Conservation (phyloP, 2,113 vertebrate genomes). For the Marcusenius ussheri region DNA sequence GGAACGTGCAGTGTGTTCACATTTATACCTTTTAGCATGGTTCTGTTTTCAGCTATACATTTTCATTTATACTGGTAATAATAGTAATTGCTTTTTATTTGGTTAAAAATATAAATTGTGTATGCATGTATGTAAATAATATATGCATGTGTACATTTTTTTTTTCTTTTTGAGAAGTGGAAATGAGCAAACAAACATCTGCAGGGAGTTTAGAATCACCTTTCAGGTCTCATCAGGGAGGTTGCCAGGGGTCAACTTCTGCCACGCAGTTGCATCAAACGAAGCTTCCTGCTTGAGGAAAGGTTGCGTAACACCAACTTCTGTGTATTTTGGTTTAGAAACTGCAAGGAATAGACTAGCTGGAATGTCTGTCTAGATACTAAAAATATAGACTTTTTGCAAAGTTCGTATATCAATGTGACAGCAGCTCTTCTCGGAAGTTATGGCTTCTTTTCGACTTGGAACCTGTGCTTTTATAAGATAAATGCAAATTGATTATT, state of each 20-base stretch:
- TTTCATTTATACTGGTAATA: not conserved
- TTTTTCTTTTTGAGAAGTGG: not conserved
- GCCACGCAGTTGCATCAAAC: not conserved
- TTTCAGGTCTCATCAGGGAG: not conserved
- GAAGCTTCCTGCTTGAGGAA: not conserved
- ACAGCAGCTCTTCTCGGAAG: not conserved
- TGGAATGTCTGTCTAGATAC: not conserved
- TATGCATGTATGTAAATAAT: not conserved
- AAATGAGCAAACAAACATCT: not conserved
- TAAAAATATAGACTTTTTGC: not conserved
- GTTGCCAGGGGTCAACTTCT: not conserved
- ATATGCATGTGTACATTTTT: not conserved
- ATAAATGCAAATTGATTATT: not conserved
- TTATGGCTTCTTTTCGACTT: not conserved
- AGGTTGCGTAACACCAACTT: not conserved
- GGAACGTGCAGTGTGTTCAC: not conserved
- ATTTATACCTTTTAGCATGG: not conserved
- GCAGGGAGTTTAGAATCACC: not conserved
- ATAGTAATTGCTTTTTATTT: not conserved
- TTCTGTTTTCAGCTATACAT: not conserved
- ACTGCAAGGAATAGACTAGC: not conserved
- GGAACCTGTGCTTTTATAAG: not conserved
- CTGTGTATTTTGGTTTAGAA: not conserved
- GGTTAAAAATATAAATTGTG: not conserved
- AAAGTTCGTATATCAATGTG: not conserved